phyloP scores from a whole-genome alignment of 2,888 invertebrate genomes.

The Stenurella melanura region DNA sequence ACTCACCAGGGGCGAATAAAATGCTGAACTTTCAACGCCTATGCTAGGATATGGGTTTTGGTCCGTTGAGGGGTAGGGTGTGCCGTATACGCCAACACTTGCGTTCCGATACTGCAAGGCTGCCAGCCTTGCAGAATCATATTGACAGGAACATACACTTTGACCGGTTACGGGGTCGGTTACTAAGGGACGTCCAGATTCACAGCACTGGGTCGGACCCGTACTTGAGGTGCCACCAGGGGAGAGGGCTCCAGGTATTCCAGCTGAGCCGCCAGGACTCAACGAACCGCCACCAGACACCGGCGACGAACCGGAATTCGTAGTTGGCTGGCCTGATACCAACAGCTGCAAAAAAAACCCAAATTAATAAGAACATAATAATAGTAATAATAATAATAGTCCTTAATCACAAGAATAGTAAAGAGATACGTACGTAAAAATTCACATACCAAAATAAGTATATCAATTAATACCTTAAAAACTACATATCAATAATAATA shows the following conservation, averaged over 20 bases:
- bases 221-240: conserved; percentile 74
- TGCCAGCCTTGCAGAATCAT: conserved; percentile 91
- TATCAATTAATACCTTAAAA: too few species aligned
- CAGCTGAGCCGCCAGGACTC: conserved; percentile 79
- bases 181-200: conserved; percentile 92
- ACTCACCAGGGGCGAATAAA: conserved; percentile 96
- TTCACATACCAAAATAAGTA: too few species aligned
- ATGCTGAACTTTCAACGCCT: conserved; percentile 94
- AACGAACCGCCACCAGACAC: conserved; percentile 86
- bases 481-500: too few species aligned
- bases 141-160: conserved; percentile 95
- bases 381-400: too few species aligned
- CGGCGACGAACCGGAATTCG: conserved; percentile 86
- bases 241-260: conserved; percentile 75
- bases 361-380: background rate
- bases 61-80: conserved; percentile 92
- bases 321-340: conserved; percentile 83
- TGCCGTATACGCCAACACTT: conserved; percentile 88
- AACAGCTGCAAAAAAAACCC: conserved; percentile 78
- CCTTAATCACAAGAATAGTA: too few species aligned
- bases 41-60: conserved; percentile 95
- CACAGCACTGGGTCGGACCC: conserved; percentile 81
- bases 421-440: too few species aligned
- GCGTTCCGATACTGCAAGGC: conserved; percentile 86
- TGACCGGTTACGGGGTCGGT: conserved; percentile 95